Percentiles rank a stretch among this genome's conserved stretches.
phyloP scores from a whole-genome alignment of 2,113 vertebrate species.

The Notarius quadriscutis region DNA sequence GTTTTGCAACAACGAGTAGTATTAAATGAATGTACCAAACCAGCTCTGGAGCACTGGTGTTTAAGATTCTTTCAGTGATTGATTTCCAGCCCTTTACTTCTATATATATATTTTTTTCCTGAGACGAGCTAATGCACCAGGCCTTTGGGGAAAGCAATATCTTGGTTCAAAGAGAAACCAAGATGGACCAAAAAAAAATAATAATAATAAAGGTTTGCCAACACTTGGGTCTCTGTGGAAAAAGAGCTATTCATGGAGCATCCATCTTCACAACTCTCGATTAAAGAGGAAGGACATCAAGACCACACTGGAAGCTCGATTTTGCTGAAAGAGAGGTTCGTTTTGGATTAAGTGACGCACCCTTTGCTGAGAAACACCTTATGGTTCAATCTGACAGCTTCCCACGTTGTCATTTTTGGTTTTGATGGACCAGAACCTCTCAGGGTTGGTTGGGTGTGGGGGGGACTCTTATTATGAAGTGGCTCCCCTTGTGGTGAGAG shows the following conservation, averaged over 20 bases:
- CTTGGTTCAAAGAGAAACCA: background rate
- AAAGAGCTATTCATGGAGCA: background rate
- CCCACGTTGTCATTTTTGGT: background rate
- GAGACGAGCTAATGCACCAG: background rate
- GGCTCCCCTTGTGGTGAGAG: constrained; percentile 65
- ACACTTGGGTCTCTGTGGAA: background rate
- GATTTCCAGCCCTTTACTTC: background rate
- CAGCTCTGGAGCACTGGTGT: background rate
- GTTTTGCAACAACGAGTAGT: background rate
- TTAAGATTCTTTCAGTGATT: background rate
- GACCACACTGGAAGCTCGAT: background rate
- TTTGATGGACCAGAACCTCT: constrained; percentile 36
- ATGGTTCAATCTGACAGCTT: background rate
- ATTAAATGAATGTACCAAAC: background rate
- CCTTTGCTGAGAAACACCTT: background rate
- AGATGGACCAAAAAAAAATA: background rate
- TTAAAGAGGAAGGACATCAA: background rate
- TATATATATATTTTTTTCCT: background rate
- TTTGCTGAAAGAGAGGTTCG: background rate
- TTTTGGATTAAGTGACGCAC: background rate
- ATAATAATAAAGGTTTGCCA: background rate
- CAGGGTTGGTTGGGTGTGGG: constrained; percentile 33
- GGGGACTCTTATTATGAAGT: constrained; percentile 58
- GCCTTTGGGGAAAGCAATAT: background rate
- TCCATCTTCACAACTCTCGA: background rate